phyloP scores from a whole-genome alignment of 2,888 invertebrate species.

The Lasioglossum villosulum region DNA sequence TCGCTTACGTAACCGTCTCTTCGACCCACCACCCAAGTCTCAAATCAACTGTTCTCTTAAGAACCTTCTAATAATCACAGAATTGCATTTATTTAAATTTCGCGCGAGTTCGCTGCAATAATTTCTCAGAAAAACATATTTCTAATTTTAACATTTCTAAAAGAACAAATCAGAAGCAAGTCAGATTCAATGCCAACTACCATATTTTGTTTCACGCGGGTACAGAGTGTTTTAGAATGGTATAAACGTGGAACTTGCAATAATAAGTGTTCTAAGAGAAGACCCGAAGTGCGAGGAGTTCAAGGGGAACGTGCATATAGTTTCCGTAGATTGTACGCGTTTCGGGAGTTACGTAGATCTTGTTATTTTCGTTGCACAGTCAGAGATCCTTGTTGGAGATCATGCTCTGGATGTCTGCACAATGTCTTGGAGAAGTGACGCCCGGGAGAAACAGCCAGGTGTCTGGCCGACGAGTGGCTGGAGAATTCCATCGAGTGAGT shows the following conservation, averaged over 20 bases:
- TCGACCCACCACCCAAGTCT: too few species aligned
- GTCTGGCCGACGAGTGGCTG: conserved; percentile 13
- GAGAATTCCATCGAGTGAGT: conserved; percentile 62
- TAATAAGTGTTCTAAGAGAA: neutral
- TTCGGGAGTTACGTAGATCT: neutral
- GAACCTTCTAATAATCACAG: too few species aligned
- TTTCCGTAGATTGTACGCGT: neutral
- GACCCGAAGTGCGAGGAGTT: neutral
- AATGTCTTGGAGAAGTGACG: conserved; percentile 7
- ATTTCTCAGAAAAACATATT: too few species aligned
- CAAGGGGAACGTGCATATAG: neutral
- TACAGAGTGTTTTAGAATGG: too few species aligned
- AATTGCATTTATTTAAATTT: too few species aligned
- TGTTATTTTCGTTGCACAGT: neutral
- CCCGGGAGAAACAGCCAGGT: conserved; percentile 2
- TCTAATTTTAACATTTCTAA: too few species aligned
- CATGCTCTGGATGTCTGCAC: neutral
- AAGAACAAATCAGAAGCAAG: too few species aligned
- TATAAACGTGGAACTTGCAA: neutral
- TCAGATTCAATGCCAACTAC: too few species aligned
- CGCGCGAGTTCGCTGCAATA: too few species aligned
- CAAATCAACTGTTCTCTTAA: too few species aligned
- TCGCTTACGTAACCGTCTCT: too few species aligned
- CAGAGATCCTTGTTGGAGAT: neutral
- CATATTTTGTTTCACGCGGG: too few species aligned